Evolutionary conservation across 2,888 invertebrate species (phyloP).

Genomic region (Trimorus sp.): DNA sequence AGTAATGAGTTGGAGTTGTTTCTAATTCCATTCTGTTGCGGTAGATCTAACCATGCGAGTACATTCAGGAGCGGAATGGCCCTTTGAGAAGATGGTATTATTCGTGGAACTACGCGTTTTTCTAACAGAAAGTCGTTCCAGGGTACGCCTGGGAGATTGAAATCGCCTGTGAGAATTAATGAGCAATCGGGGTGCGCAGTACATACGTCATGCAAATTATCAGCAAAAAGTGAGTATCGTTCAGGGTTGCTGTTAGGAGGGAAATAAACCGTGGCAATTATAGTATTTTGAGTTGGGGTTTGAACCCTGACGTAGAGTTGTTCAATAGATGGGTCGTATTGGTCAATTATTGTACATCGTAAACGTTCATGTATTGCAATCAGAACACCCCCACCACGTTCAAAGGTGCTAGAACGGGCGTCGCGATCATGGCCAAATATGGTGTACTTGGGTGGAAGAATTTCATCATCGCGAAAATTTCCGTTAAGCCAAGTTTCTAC

Average conservation of each 20-base stretch:
- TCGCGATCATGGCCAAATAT: constrained; percentile 10
- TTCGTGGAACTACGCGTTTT: background rate
- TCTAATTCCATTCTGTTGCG: background rate
- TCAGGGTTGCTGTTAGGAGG: too few species aligned
- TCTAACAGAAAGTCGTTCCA: background rate
- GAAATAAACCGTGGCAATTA: too few species aligned
- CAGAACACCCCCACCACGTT: too few species aligned
- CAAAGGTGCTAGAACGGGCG: background rate
- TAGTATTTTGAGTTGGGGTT: too few species aligned
- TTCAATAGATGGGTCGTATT: too few species aligned
- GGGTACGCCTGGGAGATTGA: background rate
- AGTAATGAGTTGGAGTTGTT: background rate
- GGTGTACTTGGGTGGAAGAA: background rate
- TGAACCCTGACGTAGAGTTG: too few species aligned
- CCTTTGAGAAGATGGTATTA: background rate
- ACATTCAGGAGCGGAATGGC: background rate
- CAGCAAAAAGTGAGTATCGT: too few species aligned
- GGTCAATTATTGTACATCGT: too few species aligned
- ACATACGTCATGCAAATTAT: too few species aligned
- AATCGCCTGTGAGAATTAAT: background rate
- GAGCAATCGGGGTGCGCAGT: too few species aligned
- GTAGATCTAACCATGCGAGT: background rate
- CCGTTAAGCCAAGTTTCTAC: constrained; percentile 14
- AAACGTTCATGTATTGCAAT: too few species aligned
- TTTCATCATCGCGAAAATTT: constrained; percentile 2